Evolutionary conservation across 1,140 invertebrate genomes (phyloP).

Genomic region (Pomacea maculata): DNA sequence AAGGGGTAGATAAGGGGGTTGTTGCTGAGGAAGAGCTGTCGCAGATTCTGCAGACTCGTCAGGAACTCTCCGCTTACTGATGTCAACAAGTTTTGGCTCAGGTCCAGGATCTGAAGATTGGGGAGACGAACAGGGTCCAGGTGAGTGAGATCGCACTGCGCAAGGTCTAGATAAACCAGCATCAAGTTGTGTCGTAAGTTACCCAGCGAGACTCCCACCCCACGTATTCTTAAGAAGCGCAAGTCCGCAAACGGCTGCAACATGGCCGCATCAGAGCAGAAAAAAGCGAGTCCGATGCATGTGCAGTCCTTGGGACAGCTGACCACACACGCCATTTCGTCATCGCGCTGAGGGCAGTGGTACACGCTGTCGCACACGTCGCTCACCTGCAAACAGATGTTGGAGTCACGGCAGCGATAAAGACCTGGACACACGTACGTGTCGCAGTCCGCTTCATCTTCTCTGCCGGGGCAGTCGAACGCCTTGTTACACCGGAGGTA

Average conservation of each 20-base stretch:
- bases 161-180: slow-evolving; percentile 21
- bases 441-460: too few relatives aligned
- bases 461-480: too few relatives aligned
- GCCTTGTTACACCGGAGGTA: too few relatives aligned
- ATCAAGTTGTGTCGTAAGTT: neutral
- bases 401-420: too few relatives aligned
- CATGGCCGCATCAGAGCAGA: neutral
- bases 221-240: slow-evolving; percentile 3
- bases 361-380: slow-evolving; percentile 19
- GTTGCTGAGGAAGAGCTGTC: slow-evolving; percentile 16
- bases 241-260: neutral
- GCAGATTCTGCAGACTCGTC: neutral
- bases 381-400: too few relatives aligned
- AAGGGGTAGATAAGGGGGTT: slow-evolving; percentile 30
- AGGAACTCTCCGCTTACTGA: slow-evolving; percentile 8
- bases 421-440: too few relatives aligned
- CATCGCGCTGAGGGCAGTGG: slow-evolving; percentile 26
- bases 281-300: slow-evolving; percentile 19
- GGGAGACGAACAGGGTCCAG: neutral
- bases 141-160: neutral
- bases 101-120: slow-evolving; percentile 16
- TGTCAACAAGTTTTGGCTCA: slow-evolving; percentile 11
- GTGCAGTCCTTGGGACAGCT: slow-evolving; percentile 22
- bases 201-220: neutral
- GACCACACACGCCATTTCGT: slow-evolving; percentile 21